phyloP scores from a whole-genome alignment of 2,797 vertebrate species.

The Tangara arthus region DNA sequence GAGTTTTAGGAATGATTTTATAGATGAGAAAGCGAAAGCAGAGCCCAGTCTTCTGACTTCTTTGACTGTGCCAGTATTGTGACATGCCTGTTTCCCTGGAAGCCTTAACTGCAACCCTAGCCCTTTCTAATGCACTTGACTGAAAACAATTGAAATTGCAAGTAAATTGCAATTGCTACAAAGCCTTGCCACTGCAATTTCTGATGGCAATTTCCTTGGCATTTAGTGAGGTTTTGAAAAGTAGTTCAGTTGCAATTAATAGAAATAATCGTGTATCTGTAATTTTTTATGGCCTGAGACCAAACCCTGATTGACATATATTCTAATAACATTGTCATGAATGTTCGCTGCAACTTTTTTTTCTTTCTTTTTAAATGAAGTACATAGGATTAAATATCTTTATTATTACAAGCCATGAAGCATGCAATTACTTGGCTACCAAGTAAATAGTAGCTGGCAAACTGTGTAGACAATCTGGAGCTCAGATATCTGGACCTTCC shows the following conservation, averaged over 20 bases:
- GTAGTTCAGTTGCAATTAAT: neutral
- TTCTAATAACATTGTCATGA: neutral
- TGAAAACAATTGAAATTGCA: slow-evolving; percentile 20
- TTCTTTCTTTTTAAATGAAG: neutral
- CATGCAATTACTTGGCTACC: neutral
- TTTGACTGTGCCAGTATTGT: neutral
- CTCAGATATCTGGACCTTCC: slow-evolving; percentile 9
- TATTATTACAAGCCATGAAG: neutral
- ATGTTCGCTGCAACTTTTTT: neutral
- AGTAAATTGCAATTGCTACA: neutral
- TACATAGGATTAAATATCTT: neutral
- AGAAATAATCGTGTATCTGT: neutral
- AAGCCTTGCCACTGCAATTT: neutral
- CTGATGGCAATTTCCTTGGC: neutral
- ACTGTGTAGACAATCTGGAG: slow-evolving; percentile 14
- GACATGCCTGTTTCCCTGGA: neutral
- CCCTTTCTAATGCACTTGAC: neutral
- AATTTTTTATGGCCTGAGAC: neutral
- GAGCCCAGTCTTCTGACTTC: neutral
- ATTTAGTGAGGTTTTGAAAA: neutral
- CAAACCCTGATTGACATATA: neutral
- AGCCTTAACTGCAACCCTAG: neutral
- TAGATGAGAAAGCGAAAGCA: neutral
- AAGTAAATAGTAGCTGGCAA: slow-evolving; percentile 16
- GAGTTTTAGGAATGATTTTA: neutral